Percentiles rank a stretch among this genome's conserved stretches.
phyloP scores from a whole-genome alignment of 1,140 invertebrate species.

The Cotesia typhae region DNA sequence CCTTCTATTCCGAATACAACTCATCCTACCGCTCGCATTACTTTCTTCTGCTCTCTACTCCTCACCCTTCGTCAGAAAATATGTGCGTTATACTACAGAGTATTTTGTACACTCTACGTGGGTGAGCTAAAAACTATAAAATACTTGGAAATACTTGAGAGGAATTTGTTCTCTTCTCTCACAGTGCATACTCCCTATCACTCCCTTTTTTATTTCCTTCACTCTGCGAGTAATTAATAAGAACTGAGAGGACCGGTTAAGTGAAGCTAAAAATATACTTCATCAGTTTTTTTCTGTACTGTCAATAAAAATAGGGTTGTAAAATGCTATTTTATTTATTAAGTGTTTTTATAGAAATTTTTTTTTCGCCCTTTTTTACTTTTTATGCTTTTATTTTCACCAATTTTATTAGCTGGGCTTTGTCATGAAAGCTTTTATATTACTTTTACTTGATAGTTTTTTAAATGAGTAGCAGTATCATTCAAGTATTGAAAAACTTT shows the following conservation, averaged over 20 bases:
- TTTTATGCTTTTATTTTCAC: too few species aligned
- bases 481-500: too few species aligned
- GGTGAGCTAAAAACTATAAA: neutral
- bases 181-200: constrained; percentile 16
- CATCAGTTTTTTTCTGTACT: too few species aligned
- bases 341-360: too few species aligned
- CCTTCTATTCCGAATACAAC: constrained; percentile 52
- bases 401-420: too few species aligned
- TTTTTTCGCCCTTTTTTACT: too few species aligned
- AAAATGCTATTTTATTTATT: neutral
- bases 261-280: too few species aligned
- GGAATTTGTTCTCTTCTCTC: constrained; percentile 30
- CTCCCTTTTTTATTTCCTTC: constrained; percentile 35
- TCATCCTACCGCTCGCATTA: constrained; percentile 54
- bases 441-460: too few species aligned
- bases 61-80: constrained; percentile 20
- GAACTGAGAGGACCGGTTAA: constrained; percentile 3
- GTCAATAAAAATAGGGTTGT: constrained; percentile 15
- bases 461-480: too few species aligned
- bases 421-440: too few species aligned
- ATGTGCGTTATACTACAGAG: neutral
- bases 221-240: constrained; percentile 51
- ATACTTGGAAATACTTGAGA: constrained; percentile 18
- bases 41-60: constrained; percentile 21
- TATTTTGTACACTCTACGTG: neutral